Conservation (phyloP, 2,888 invertebrate species). For the Xylocampa areola region DNA sequence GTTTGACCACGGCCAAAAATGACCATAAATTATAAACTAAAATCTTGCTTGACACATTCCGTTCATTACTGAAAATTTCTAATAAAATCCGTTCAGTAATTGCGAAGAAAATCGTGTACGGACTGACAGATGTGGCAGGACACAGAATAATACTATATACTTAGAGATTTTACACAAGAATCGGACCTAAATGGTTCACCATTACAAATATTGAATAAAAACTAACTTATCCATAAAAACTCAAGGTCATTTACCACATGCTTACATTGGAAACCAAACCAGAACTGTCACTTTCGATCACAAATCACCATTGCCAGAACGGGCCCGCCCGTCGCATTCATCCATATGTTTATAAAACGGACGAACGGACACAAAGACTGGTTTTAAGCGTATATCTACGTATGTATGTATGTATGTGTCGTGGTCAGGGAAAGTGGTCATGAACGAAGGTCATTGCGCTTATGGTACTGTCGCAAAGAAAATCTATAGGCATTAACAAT, state of each 20-base stretch:
- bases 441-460: conserved; percentile 50
- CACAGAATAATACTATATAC: no score
- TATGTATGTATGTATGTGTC: conserved; percentile 19
- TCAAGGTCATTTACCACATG: background rate
- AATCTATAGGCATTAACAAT: conserved; percentile 11
- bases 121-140: no score
- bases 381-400: conserved; percentile 19
- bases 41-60: no score
- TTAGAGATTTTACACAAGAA: no score
- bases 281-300: conserved; percentile 14
- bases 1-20: no score
- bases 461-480: conserved; percentile 17
- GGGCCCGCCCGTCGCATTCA: conserved; percentile 12
- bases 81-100: no score
- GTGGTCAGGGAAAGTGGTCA: conserved; percentile 59
- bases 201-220: no score
- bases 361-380: conserved; percentile 30
- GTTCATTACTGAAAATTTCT: no score
- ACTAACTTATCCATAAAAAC: background rate
- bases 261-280: conserved; percentile 17
- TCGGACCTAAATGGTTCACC: no score
- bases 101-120: no score
- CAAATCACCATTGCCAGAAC: conserved; percentile 6
- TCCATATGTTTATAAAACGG: conserved; percentile 29
- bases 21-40: no score